Evolutionary conservation across 2,888 invertebrate species (phyloP).

Genomic region (Agriopis aurantiaria): DNA sequence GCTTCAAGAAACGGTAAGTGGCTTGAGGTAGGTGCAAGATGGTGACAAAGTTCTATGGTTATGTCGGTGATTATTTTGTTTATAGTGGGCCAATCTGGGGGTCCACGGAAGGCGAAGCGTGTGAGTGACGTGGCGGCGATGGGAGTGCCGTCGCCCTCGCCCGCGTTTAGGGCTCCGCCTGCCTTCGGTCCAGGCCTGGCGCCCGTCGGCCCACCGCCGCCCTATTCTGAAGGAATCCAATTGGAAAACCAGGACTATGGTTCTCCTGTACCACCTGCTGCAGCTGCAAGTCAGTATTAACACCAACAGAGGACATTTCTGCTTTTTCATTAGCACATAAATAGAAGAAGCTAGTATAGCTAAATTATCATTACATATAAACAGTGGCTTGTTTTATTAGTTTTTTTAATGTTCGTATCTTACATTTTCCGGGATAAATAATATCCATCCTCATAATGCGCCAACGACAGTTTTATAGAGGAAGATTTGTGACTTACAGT

Average conservation of each 20-base stretch:
- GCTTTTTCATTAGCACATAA: too few relatives aligned
- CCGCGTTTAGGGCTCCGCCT: constrained; percentile 67
- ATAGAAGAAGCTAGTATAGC: too few relatives aligned
- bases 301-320: neutral
- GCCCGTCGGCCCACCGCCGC: constrained; percentile 66
- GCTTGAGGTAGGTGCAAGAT: neutral
- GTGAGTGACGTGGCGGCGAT: constrained; percentile 90
- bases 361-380: too few relatives aligned
- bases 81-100: constrained; percentile 71
- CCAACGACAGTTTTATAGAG: too few relatives aligned
- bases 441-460: too few relatives aligned
- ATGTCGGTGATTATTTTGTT: constrained; percentile 39
- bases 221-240: constrained; percentile 76
- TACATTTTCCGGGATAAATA: too few relatives aligned
- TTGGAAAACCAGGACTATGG: constrained; percentile 72
- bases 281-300: constrained; percentile 61
- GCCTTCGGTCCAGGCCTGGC: constrained; percentile 63
- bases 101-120: constrained; percentile 87
- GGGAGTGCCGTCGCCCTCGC: constrained; percentile 84
- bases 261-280: constrained; percentile 46
- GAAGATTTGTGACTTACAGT: too few relatives aligned
- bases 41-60: constrained; percentile 12
- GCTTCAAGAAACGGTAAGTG: constrained; percentile 80
- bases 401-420: too few relatives aligned
- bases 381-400: too few relatives aligned